Evolutionary conservation across 2,888 invertebrate genomes (phyloP).

Genomic region (Macropis europaea): DNA sequence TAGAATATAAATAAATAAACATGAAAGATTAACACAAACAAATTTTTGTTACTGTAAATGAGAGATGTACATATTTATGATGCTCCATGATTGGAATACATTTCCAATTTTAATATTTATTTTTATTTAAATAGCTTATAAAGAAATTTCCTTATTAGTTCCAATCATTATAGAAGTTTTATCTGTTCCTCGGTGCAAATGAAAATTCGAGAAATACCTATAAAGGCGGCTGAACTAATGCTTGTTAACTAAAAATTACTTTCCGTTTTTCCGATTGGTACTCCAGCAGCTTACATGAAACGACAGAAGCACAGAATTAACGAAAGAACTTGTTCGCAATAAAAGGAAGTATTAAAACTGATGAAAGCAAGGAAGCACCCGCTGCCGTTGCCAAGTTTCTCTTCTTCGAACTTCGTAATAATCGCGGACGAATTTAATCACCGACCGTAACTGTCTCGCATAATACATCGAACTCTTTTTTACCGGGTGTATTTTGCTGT

Average conservation of each 20-base stretch:
- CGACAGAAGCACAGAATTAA: not conserved
- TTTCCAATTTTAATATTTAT: too few relatives aligned
- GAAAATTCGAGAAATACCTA: conserved; percentile 2
- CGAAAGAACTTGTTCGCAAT: conserved; percentile 14
- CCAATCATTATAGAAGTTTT: not conserved
- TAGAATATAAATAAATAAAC: too few relatives aligned
- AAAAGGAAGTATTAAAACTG: conserved; percentile 5
- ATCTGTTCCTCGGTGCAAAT: not conserved
- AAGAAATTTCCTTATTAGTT: not conserved
- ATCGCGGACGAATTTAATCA: conserved; percentile 17
- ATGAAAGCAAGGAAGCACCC: not conserved
- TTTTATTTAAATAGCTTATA: too few relatives aligned
- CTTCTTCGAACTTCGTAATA: conserved; percentile 7
- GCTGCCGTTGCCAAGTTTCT: not conserved
- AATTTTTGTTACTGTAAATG: too few relatives aligned
- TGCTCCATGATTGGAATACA: too few relatives aligned
- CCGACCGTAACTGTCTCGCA: not conserved
- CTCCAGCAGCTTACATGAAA: not conserved
- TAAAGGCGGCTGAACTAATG: not conserved
- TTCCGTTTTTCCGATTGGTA: conserved; percentile 2
- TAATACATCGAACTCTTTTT: not conserved
- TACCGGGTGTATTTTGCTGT: not conserved
- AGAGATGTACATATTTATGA: too few relatives aligned
- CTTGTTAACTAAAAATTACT: conserved; percentile 18
- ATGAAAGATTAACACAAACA: too few relatives aligned